Evolutionary conservation across 2,888 invertebrate species (phyloP).

Genomic region (Auanema freiburgensis): DNA sequence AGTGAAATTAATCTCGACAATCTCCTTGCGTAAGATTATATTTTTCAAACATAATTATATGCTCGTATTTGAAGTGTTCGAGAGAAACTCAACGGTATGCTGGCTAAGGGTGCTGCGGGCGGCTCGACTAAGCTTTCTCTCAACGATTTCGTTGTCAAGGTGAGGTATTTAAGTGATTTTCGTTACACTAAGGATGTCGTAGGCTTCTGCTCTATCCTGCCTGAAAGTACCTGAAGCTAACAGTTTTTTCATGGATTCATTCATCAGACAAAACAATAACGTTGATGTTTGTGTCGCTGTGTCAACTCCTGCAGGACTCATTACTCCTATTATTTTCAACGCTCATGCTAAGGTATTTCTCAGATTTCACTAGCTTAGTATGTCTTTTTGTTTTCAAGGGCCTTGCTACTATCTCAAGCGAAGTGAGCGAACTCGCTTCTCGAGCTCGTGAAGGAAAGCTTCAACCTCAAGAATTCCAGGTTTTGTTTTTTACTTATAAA

Average conservation of each 20-base stretch:
- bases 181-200: conserved; percentile 65
- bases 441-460: conserved; percentile 70
- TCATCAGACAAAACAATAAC: conserved; percentile 67
- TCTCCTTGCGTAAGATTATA: conserved; percentile 71
- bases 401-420: conserved; percentile 56
- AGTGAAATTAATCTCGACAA: conserved; percentile 82
- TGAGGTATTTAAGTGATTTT: conserved; percentile 66
- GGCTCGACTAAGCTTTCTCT: conserved; percentile 69
- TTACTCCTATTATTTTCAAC: conserved; percentile 87
- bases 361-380: background rate
- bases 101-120: conserved; percentile 47
- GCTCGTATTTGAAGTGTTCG: conserved; percentile 64
- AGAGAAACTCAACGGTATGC: conserved; percentile 66
- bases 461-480: conserved; percentile 73
- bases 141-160: conserved; percentile 75
- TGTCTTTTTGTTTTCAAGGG: conserved; percentile 31
- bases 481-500: conserved; percentile 8
- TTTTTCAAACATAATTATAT: background rate
- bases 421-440: conserved; percentile 51
- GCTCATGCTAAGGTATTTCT: conserved; percentile 66
- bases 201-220: conserved; percentile 72
- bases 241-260: conserved; percentile 89
- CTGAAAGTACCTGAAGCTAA: conserved; percentile 74
- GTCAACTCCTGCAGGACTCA: conserved; percentile 88
- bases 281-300: conserved; percentile 97